Conservation (phyloP, 2,888 invertebrate genomes). For the Drosophila atripex region DNA sequence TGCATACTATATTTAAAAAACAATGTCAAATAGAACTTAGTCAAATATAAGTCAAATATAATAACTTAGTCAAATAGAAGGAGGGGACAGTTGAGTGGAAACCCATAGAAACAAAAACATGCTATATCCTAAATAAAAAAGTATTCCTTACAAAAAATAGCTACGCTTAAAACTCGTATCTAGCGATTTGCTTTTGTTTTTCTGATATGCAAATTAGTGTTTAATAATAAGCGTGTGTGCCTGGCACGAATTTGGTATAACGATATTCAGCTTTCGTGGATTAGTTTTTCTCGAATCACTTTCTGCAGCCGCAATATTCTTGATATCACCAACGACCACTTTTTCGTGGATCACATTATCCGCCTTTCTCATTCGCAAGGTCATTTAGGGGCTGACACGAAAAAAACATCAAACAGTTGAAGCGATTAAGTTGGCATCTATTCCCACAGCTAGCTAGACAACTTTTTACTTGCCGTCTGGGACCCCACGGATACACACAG, state of each 20-base stretch:
- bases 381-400: constrained; percentile 14
- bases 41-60: too few relatives aligned
- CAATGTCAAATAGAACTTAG: background rate
- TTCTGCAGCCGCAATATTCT: constrained; percentile 23
- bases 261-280: background rate
- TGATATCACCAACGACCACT: constrained; percentile 2
- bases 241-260: background rate
- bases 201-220: constrained; percentile 1
- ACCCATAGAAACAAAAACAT: too few relatives aligned
- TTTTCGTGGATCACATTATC: background rate
- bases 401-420: constrained; percentile 10
- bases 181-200: background rate
- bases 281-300: background rate
- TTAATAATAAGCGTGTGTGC: background rate
- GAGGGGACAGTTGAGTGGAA: background rate
- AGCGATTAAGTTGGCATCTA: constrained; percentile 32
- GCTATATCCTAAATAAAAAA: too few relatives aligned
- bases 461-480: constrained; percentile 39
- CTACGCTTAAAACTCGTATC: background rate
- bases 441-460: constrained; percentile 31
- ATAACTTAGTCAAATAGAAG: background rate
- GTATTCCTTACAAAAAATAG: too few relatives aligned
- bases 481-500: constrained; percentile 27
- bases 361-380: constrained; percentile 20
- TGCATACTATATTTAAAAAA: background rate